Evolutionary conservation across 2,888 invertebrate genomes (phyloP).

Genomic region (Ichneumoninae sp.): DNA sequence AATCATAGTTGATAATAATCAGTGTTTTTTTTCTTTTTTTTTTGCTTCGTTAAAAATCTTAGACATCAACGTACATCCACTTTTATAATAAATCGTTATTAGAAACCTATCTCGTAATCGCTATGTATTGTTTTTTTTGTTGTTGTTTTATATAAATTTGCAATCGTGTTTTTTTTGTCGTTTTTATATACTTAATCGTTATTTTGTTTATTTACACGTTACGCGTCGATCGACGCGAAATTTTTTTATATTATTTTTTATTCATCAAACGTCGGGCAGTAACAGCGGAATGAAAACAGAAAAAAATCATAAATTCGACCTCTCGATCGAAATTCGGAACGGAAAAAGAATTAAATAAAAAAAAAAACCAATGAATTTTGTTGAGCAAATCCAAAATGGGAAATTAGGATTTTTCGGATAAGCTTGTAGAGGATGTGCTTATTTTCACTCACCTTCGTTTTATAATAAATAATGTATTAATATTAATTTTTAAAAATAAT

Average conservation of each 20-base stretch:
- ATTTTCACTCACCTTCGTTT: slow-evolving; percentile 62
- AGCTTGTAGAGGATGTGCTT: slow-evolving; percentile 44
- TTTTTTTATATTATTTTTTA: slow-evolving; percentile 40
- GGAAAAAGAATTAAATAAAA: slow-evolving; percentile 59
- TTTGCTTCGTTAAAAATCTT: slow-evolving; percentile 81
- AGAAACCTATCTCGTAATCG: slow-evolving; percentile 83
- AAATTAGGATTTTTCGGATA: slow-evolving; percentile 44
- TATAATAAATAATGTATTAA: slow-evolving; percentile 6
- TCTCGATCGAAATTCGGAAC: slow-evolving; percentile 25
- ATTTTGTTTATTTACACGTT: slow-evolving; percentile 75
- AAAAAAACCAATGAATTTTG: slow-evolving; percentile 52
- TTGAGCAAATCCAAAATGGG: slow-evolving; percentile 44
- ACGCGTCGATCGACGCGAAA: slow-evolving; percentile 61
- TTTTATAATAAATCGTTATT: slow-evolving; percentile 83
- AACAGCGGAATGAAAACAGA: slow-evolving; percentile 57
- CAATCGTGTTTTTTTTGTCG: slow-evolving; percentile 48
- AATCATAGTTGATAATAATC: slow-evolving; percentile 79
- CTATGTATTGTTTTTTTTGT: slow-evolving; percentile 77
- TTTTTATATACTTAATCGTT: slow-evolving; percentile 65
- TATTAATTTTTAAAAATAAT: neutral
- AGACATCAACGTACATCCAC: slow-evolving; percentile 84
- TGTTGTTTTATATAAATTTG: slow-evolving; percentile 63
- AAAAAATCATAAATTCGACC: slow-evolving; percentile 30
- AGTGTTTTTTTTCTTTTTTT: slow-evolving; percentile 68
- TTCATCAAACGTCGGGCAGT: slow-evolving; percentile 49